Evolutionary conservation across 2,113 vertebrate genomes (phyloP).

Genomic region (Lonchura striata): DNA sequence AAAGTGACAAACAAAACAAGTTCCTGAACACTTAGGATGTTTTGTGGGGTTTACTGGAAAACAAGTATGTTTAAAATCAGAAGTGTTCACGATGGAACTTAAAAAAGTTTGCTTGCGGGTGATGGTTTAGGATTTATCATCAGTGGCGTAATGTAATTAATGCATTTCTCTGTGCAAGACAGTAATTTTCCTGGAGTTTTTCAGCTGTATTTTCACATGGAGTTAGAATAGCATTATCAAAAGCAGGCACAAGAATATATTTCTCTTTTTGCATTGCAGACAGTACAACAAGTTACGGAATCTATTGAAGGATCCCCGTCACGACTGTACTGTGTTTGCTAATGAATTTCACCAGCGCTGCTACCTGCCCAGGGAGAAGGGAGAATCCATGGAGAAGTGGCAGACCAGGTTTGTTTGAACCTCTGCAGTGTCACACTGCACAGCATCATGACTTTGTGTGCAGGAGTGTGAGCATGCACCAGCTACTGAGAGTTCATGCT

Average conservation of each 20-base stretch:
- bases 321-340: conserved; percentile 86
- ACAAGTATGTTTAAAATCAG: neutral
- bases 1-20: neutral
- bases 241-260: neutral
- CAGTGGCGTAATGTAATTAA: neutral
- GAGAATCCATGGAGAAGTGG: conserved; percentile 89
- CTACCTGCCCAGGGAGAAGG: conserved; percentile 84
- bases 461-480: neutral
- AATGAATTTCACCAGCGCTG: conserved; percentile 91
- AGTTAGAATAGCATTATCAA: neutral
- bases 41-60: neutral
- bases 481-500: neutral
- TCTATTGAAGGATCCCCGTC: conserved; percentile 86
- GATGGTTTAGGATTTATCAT: neutral
- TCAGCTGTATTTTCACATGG: neutral
- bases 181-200: neutral
- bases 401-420: conserved; percentile 79
- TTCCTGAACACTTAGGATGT: neutral
- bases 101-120: neutral
- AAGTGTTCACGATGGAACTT: neutral
- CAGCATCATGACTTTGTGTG: rapidly evolving
- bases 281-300: conserved; percentile 87
- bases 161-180: neutral
- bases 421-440: rapidly evolving
- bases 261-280: conserved; percentile 63